Evolutionary conservation across 2,113 vertebrate species (phyloP).

Genomic region (Plecturocebus donacophilus): DNA sequence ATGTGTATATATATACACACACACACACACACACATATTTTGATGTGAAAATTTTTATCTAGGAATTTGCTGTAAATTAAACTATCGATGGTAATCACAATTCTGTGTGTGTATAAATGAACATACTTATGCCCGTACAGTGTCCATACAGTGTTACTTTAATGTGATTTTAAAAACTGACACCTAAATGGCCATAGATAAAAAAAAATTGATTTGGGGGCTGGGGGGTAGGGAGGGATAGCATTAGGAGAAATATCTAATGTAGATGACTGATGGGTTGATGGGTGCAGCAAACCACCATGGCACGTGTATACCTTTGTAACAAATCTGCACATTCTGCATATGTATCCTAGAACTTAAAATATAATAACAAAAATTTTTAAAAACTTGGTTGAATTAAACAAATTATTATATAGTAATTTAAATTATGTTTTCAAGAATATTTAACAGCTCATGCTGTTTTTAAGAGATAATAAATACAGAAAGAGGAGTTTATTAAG

Average conservation of each 20-base stretch:
- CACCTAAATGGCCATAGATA: neutral
- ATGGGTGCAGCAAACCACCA: too few species aligned
- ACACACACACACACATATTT: neutral
- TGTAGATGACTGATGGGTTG: too few species aligned
- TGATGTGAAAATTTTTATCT: neutral
- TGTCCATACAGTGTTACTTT: neutral
- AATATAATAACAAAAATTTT: too few species aligned
- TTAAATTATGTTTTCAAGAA: conserved; percentile 11
- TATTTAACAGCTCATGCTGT: neutral
- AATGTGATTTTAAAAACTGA: neutral
- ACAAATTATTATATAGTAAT: neutral
- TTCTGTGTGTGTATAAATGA: neutral
- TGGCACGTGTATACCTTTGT: too few species aligned
- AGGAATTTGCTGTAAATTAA: conserved; percentile 23
- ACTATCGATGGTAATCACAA: neutral
- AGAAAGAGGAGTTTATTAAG: neutral
- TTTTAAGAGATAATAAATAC: neutral
- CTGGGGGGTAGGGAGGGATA: too few species aligned
- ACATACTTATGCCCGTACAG: neutral
- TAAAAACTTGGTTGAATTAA: neutral
- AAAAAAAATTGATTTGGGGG: neutral
- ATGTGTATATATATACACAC: neutral
- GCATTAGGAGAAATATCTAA: too few species aligned
- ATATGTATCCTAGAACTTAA: too few species aligned
- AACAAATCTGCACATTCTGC: too few species aligned